Evolutionary conservation across 2,797 vertebrate species (phyloP).

Genomic region (Scarus forsteni): DNA sequence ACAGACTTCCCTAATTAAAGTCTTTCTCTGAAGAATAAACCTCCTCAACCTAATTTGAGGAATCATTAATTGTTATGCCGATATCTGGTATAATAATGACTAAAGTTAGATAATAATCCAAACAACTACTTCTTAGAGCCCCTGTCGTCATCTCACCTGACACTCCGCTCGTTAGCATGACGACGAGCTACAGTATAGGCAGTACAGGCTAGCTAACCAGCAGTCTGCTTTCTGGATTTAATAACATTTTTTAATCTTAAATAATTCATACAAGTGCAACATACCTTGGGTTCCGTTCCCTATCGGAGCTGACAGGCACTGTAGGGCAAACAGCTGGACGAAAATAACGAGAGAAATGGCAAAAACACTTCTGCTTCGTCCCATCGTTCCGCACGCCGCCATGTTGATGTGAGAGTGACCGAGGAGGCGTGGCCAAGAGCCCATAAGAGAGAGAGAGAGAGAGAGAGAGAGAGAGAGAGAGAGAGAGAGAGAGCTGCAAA

Average conservation of each 20-base stretch:
- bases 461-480: background rate
- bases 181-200: constrained; percentile 9
- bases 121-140: background rate
- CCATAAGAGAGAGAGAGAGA: background rate
- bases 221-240: background rate
- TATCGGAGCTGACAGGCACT: accelerated
- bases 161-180: constrained; percentile 18
- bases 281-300: accelerated
- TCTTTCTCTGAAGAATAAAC: too few relatives aligned
- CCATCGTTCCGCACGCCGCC: constrained; percentile 67
- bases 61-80: too few relatives aligned
- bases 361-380: constrained; percentile 30
- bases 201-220: constrained; percentile 7
- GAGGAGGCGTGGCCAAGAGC: constrained; percentile 25
- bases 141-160: constrained; percentile 5
- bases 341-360: constrained; percentile 55
- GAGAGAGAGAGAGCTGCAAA: background rate
- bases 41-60: too few relatives aligned
- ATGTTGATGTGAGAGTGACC: constrained; percentile 70
- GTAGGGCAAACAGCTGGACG: constrained; percentile 43
- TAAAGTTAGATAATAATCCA: background rate
- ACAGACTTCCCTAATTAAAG: too few relatives aligned
- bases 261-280: background rate
- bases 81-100: too few relatives aligned
- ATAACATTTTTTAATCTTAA: background rate